Evolutionary conservation across 2,888 invertebrate genomes (phyloP).

Genomic region (Alsophila aescularia): DNA sequence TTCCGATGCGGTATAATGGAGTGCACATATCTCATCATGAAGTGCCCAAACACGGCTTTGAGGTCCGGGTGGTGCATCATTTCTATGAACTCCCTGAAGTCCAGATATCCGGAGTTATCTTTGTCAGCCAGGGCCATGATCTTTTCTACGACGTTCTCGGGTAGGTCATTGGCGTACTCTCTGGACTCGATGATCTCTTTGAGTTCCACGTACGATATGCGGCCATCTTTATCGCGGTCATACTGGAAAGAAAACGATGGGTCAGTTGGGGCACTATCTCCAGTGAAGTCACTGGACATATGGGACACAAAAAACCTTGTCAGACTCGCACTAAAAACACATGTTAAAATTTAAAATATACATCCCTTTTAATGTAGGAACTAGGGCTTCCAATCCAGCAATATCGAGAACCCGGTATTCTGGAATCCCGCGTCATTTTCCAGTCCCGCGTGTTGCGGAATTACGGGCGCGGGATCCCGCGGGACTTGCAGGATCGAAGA

Average conservation of each 20-base stretch:
- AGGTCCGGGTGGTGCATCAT: conserved; percentile 87
- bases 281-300: too few species aligned
- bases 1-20: conserved; percentile 83
- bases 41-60: conserved; percentile 87
- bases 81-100: conserved; percentile 89
- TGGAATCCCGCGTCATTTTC: too few species aligned
- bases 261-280: too few species aligned
- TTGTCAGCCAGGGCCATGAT: conserved; percentile 87
- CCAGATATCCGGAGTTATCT: conserved; percentile 86
- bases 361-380: too few species aligned
- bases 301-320: too few species aligned
- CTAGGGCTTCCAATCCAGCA: too few species aligned
- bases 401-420: too few species aligned
- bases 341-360: too few species aligned
- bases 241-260: conserved; percentile 86
- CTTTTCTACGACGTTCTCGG: conserved; percentile 86
- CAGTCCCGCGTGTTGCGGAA: too few species aligned
- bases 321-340: too few species aligned
- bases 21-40: conserved; percentile 85
- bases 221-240: conserved; percentile 89
- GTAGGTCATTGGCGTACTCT: conserved; percentile 88
- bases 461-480: too few species aligned
- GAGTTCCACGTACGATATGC: conserved; percentile 87
- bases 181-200: conserved; percentile 84
- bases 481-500: too few species aligned